Conservation (phyloP, 1,140 invertebrate species). For the Piezodorus guildinii region DNA sequence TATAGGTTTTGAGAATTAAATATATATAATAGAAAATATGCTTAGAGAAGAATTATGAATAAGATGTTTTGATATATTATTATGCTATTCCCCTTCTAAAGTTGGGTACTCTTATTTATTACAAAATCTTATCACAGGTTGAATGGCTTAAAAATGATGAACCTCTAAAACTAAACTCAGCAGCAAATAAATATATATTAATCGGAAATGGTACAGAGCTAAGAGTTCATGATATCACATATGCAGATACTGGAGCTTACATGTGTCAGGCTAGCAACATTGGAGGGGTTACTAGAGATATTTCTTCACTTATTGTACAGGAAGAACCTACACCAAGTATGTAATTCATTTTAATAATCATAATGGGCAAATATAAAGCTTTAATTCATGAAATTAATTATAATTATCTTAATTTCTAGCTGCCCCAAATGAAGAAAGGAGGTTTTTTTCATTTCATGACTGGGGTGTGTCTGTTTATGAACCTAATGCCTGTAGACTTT, state of each 20-base stretch:
- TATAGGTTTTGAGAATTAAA: too few species aligned
- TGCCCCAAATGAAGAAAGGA: conserved; percentile 47
- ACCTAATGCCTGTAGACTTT: conserved; percentile 55
- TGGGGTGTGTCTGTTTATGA: conserved; percentile 66
- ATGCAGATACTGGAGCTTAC: conserved; percentile 63
- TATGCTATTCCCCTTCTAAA: too few species aligned
- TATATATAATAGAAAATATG: too few species aligned
- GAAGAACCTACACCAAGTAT: conserved; percentile 54
- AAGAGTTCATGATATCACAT: conserved; percentile 51
- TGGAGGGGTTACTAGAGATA: conserved; percentile 56
- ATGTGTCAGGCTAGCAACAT: conserved; percentile 62
- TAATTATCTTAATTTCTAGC: conserved; percentile 35
- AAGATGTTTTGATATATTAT: too few species aligned
- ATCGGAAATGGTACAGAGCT: conserved; percentile 60
- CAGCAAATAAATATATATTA: conserved; percentile 46
- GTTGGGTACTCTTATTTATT: too few species aligned
- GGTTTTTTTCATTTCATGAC: conserved; percentile 67
- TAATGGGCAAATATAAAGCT: too few species aligned
- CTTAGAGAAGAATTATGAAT: too few species aligned
- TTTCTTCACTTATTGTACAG: conserved; percentile 57
- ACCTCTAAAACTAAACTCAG: conserved; percentile 40
- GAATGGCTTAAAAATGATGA: conserved; percentile 66
- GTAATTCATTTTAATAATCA: conserved; percentile 27
- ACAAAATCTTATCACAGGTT: conserved; percentile 34
- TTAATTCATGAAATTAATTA: too few species aligned